Conservation (phyloP, 2,888 invertebrate genomes). For the Thereva nobilitata region DNA sequence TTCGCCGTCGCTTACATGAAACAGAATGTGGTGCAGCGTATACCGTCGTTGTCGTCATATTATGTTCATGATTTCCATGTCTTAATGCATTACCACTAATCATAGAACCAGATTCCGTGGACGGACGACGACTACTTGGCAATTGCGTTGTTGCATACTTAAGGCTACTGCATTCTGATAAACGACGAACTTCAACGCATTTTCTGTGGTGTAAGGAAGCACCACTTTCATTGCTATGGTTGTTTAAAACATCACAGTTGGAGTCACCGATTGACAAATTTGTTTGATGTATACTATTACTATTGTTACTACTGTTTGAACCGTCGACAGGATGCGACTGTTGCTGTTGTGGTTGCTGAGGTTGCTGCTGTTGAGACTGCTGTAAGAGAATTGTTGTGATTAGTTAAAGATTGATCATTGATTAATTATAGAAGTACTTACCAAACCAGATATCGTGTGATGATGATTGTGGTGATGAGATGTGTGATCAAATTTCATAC, state of each 20-base stretch:
- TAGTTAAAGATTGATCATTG: slow-evolving; percentile 3
- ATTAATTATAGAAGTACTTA: slow-evolving; percentile 45
- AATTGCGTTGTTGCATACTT: slow-evolving; percentile 43
- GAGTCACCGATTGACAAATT: slow-evolving; percentile 49
- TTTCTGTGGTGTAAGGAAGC: slow-evolving; percentile 49
- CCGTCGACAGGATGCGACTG: slow-evolving; percentile 34
- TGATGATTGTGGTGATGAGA: slow-evolving; percentile 54
- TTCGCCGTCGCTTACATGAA: slow-evolving; percentile 63
- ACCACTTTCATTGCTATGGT: slow-evolving; percentile 46
- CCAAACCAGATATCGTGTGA: slow-evolving; percentile 50
- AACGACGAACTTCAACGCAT: slow-evolving; percentile 60
- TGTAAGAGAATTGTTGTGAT: not conserved
- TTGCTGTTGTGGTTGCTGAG: slow-evolving; percentile 37
- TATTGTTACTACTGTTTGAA: slow-evolving; percentile 45
- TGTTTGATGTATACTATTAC: slow-evolving; percentile 46
- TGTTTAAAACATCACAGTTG: slow-evolving; percentile 58
- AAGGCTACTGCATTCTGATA: slow-evolving; percentile 58
- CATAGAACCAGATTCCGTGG: slow-evolving; percentile 58
- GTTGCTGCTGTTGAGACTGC: slow-evolving; percentile 39
- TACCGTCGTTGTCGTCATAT: slow-evolving; percentile 35
- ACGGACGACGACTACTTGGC: slow-evolving; percentile 58
- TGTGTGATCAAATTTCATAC: slow-evolving; percentile 65
- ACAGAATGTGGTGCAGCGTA: slow-evolving; percentile 43
- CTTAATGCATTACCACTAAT: slow-evolving; percentile 38
- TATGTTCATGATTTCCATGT: slow-evolving; percentile 40